Percentiles rank a stretch among this genome's conserved stretches.
Conservation (phyloP, 2,888 invertebrate species). For the Macrostomum cliftonense region DNA sequence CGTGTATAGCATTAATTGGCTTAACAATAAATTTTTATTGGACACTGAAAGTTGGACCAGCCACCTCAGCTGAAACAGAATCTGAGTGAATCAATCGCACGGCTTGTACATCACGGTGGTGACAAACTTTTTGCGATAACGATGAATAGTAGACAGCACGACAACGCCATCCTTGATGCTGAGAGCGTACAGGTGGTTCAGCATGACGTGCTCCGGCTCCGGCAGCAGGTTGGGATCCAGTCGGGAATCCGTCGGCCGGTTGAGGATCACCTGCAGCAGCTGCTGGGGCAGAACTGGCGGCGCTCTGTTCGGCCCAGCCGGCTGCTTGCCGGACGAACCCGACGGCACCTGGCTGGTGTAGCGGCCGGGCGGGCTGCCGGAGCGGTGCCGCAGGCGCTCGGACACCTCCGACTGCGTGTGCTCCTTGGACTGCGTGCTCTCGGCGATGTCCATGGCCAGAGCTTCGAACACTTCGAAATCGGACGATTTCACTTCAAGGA, state of each 20-base stretch:
- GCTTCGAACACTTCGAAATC: slow-evolving; percentile 85
- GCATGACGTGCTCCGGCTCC: slow-evolving; percentile 92
- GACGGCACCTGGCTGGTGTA: slow-evolving; percentile 59
- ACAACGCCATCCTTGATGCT: slow-evolving; percentile 94
- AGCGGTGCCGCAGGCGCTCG: background rate
- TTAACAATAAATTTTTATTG: no score
- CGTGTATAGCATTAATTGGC: no score
- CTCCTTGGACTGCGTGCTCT: slow-evolving; percentile 44
- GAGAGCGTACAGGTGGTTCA: slow-evolving; percentile 84
- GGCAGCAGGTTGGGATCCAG: slow-evolving; percentile 76
- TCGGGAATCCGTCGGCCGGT: no score
- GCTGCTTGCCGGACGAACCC: slow-evolving; percentile 73
- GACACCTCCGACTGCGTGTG: background rate
- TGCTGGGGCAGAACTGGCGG: slow-evolving; percentile 83
- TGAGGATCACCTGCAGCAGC: slow-evolving; percentile 48
- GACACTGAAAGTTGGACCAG: no score
- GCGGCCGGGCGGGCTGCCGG: slow-evolving; percentile 24
- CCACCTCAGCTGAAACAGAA: no score
- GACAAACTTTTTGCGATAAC: slow-evolving; percentile 96
- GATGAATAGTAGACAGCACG: slow-evolving; percentile 95
- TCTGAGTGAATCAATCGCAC: no score
- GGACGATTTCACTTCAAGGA: slow-evolving; percentile 67
- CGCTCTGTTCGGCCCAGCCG: slow-evolving; percentile 42
- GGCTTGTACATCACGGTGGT: slow-evolving; percentile 95
- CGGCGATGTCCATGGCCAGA: slow-evolving; percentile 64